A percentile compares a stretch with the other conserved stretches of the same genome.
Conservation (phyloP, 1,140 invertebrate species). For the Agrilus planipennis region DNA sequence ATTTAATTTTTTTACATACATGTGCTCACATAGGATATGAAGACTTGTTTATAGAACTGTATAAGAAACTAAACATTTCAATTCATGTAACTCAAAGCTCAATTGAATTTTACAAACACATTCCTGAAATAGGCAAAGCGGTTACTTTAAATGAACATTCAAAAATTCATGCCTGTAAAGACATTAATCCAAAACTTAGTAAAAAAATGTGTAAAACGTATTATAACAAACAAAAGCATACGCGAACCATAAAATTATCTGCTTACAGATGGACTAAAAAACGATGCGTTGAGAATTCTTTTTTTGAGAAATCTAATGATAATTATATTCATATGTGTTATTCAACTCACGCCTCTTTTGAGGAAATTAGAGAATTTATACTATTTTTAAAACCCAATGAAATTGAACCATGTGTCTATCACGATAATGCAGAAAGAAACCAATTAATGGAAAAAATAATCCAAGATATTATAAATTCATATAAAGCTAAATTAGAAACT, state of each 20-base stretch:
- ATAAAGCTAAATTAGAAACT: background rate
- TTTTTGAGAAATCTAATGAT: conserved; percentile 20
- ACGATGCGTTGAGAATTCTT: conserved; percentile 28
- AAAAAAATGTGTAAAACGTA: conserved; percentile 12
- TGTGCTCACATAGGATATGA: conserved; percentile 47
- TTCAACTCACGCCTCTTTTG: conserved; percentile 48
- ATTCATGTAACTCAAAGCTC: conserved; percentile 39
- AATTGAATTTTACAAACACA: conserved; percentile 31
- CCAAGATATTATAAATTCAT: conserved; percentile 17
- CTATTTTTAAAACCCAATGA: conserved; percentile 40
- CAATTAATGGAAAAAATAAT: conserved; percentile 18
- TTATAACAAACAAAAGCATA: conserved; percentile 19
- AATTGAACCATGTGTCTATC: conserved; percentile 40
- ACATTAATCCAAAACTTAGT: conserved; percentile 13
- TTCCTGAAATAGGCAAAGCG: conserved; percentile 33
- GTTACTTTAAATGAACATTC: conserved; percentile 33
- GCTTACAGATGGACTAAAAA: conserved; percentile 44
- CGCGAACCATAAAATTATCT: conserved; percentile 37
- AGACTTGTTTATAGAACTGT: conserved; percentile 45
- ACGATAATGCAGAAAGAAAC: conserved; percentile 10
- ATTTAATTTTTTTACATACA: conserved; percentile 41
- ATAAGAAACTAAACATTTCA: conserved; percentile 36
- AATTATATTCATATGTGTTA: conserved; percentile 44
- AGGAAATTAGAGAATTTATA: conserved; percentile 42
- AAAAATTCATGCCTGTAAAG: conserved; percentile 33